Conservation (phyloP, 1,140 invertebrate genomes). For the Drosophila miranda region DNA sequence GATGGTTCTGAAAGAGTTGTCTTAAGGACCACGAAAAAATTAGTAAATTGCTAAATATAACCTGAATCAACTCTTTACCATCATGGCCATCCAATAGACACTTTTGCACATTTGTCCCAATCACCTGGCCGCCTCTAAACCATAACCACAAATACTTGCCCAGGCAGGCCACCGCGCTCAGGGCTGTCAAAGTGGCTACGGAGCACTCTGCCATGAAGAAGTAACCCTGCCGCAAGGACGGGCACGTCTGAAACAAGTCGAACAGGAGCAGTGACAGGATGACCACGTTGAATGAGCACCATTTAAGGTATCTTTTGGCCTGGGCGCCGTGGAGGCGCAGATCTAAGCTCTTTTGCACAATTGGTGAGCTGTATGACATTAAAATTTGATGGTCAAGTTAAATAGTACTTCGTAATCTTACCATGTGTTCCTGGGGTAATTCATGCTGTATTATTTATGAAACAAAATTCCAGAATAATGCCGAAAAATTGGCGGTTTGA, state of each 20-base stretch:
- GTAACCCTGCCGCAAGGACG: conserved; percentile 14
- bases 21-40: conserved; percentile 12
- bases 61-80: conserved; percentile 27
- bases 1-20: conserved; percentile 48
- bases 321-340: conserved; percentile 47
- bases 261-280: conserved; percentile 57
- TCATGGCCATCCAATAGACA: conserved; percentile 76
- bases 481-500: conserved; percentile 19
- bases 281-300: conserved; percentile 61
- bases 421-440: conserved; percentile 36
- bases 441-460: conserved; percentile 9
- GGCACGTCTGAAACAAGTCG: conserved; percentile 61
- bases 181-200: conserved; percentile 54
- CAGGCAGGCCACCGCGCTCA: conserved; percentile 82
- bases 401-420: neutral
- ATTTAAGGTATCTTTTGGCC: conserved; percentile 66
- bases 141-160: conserved; percentile 76
- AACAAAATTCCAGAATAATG: conserved; percentile 16
- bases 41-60: neutral
- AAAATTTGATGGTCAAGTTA: neutral
- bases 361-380: conserved; percentile 26
- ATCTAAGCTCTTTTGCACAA: conserved; percentile 60
- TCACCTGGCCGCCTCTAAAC: conserved; percentile 62
- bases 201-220: conserved; percentile 80
- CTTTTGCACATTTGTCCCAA: conserved; percentile 78